A percentile compares a stretch with the other conserved stretches of the same genome.
Evolutionary conservation across 2,797 vertebrate species (phyloP).

Genomic region (Fistularia tabacaria): DNA sequence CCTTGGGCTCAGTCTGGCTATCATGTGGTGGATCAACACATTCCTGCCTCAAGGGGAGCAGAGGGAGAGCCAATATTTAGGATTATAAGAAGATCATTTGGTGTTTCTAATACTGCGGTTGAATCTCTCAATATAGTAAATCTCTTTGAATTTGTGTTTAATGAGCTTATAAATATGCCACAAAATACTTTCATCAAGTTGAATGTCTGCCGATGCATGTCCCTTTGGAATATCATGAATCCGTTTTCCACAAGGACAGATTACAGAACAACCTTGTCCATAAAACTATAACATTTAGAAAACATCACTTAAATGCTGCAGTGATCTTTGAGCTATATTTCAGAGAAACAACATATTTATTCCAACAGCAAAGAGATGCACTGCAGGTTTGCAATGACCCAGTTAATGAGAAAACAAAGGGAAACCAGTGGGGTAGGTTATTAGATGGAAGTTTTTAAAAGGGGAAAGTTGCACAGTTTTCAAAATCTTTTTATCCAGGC

Average conservation of each 20-base stretch:
- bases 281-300: slow-evolving; percentile 16
- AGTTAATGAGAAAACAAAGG: slow-evolving; percentile 44
- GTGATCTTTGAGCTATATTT: slow-evolving; percentile 20
- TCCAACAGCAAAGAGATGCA: slow-evolving; percentile 13
- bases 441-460: slow-evolving; percentile 36
- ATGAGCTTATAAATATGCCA: slow-evolving; percentile 35
- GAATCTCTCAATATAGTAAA: slow-evolving; percentile 13
- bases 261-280: slow-evolving; percentile 11
- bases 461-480: slow-evolving; percentile 25
- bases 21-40: slow-evolving; percentile 54
- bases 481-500: too few species aligned
- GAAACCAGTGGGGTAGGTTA: slow-evolving; percentile 21
- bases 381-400: slow-evolving; percentile 32
- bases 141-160: slow-evolving; percentile 37
- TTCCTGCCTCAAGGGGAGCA: slow-evolving; percentile 52
- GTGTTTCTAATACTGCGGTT: slow-evolving; percentile 30
- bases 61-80: slow-evolving; percentile 49
- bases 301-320: slow-evolving; percentile 26
- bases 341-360: slow-evolving; percentile 15
- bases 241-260: slow-evolving; percentile 36
- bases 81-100: slow-evolving; percentile 53
- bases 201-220: slow-evolving; percentile 3
- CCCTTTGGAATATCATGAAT: slow-evolving; percentile 30
- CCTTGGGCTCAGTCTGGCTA: slow-evolving; percentile 42
- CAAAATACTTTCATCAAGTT: slow-evolving; percentile 3